Evolutionary conservation across 2,888 invertebrate genomes (phyloP).

Genomic region (Chirona hameri): DNA sequence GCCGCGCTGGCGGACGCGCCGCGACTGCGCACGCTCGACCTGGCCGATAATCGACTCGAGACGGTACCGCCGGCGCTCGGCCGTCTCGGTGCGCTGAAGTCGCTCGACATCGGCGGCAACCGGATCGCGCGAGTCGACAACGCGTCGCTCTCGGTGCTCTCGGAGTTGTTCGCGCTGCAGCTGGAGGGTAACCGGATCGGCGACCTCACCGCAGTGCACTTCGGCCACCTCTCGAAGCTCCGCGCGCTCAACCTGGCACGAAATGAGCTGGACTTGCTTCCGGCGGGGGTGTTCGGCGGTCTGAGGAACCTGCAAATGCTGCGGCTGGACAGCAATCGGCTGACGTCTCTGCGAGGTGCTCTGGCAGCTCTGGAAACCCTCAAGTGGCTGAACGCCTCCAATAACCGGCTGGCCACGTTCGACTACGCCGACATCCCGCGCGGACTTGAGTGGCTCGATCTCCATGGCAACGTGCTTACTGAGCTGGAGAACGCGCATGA

Average conservation of each 20-base stretch:
- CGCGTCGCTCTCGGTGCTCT: constrained; percentile 68
- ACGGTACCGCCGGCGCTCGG: constrained; percentile 80
- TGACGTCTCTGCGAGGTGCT: constrained; percentile 71
- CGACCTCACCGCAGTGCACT: constrained; percentile 70
- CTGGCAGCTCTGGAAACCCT: constrained; percentile 62
- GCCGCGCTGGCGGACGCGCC: constrained; percentile 37
- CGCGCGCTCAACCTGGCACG: constrained; percentile 72
- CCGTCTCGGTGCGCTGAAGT: constrained; percentile 71
- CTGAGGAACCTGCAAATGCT: constrained; percentile 75
- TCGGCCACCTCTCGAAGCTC: constrained; percentile 68
- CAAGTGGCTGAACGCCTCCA: constrained; percentile 52
- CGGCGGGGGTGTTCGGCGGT: constrained; percentile 71
- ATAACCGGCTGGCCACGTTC: constrained; percentile 60
- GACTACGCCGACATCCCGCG: constrained; percentile 71
- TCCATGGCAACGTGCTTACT: constrained; percentile 58
- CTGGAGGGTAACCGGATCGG: constrained; percentile 72
- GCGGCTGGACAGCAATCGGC: constrained; percentile 73
- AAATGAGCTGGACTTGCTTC: constrained; percentile 73
- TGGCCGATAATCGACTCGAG: constrained; percentile 46
- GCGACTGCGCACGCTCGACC: constrained; percentile 37
- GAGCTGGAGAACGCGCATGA: constrained; percentile 82
- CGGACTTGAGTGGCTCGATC: constrained; percentile 40
- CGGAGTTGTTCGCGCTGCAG: constrained; percentile 68
- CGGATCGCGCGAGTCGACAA: constrained; percentile 68
- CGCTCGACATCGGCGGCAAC: constrained; percentile 72